Evolutionary conservation across 1,140 invertebrate genomes (phyloP), one percentile per base, ranked within the genome.

Genomic region (Dryas iulia): DNA sequence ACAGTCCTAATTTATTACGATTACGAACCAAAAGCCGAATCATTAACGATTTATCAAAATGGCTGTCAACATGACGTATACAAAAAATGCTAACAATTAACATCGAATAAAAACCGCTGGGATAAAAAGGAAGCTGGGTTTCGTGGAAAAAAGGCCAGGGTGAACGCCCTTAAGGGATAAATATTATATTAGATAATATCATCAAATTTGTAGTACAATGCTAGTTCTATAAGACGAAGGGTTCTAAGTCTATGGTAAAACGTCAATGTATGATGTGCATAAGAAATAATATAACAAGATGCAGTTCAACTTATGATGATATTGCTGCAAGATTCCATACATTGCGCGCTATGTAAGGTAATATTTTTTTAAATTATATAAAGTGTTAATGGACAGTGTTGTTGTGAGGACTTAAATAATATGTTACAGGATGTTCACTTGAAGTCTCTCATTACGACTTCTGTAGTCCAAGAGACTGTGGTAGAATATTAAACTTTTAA

Each of bases 11-110:
- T 68, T 66, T 66, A 68, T 53, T 53, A 68, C 66, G 66, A 68
- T 68, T 68, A 60, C 58, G 14, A 52, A 56, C 66, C 58, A 57
- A 61, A 66, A 61, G 54, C 30, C 63, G 63, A 66, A 33, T 59
- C 59, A 61, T 31, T 39, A 58, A 47, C 54, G 69, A 72, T 72
- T 63, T 62, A 72, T 72, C 70, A 69, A 63, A 66, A 67, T 52
- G 66, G 56, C 70, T 67, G 65, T 72, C 65, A 69, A 69, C 65
- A 61, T 67, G 58, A 67, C 71, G 71, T 65, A 60, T 47, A 69
- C 81, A 84, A 79, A 70, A 81, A 79, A 76, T 76, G 76, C 26
- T 77, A 66, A 81, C 80, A 84, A 87, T 86, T 86, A 84, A 83
- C 82, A 76, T 76, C 74, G 77, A 74, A 79, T 81, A 84, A 86